These are phyloP conservation scores for Wiebesia pumilae DNA, from an alignment of 1,140 invertebrate species.

Conservation along the genomic window DNA sequence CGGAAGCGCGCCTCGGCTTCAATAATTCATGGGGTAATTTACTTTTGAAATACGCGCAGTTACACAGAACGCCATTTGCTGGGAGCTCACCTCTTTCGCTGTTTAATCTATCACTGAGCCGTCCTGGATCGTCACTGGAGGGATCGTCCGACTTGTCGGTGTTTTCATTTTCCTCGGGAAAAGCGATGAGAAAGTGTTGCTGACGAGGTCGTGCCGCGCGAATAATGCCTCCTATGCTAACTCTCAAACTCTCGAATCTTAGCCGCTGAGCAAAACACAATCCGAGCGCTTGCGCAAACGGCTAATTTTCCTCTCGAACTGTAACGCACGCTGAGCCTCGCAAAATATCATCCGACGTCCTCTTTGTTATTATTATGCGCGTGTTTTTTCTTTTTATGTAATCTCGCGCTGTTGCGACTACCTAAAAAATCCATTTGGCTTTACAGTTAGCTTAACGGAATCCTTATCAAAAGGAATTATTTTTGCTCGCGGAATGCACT, in stretches of 20 bases:
- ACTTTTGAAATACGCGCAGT: slow-evolving; percentile 32
- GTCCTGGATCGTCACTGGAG: not conserved
- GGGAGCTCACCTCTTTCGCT: not conserved
- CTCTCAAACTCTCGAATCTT: not conserved
- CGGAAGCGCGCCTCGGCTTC: slow-evolving; percentile 18
- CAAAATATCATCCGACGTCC: slow-evolving; percentile 33
- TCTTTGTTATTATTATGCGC: slow-evolving; percentile 44
- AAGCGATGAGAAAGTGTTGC: not conserved
- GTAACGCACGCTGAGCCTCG: not conserved
- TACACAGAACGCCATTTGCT: slow-evolving; percentile 4
- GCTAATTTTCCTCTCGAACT: not conserved
- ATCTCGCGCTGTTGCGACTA: slow-evolving; percentile 37
- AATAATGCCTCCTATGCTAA: too few relatives aligned
- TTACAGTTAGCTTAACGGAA: slow-evolving; percentile 52
- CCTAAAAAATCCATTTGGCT: slow-evolving; percentile 49
- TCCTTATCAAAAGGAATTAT: slow-evolving; percentile 45
- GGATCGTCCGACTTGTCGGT: not conserved
- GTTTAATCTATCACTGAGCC: slow-evolving; percentile 16
- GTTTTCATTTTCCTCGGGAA: not conserved
- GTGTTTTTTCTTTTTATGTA: slow-evolving; percentile 15
- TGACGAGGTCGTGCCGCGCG: not conserved
- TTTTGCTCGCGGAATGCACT: slow-evolving; percentile 36
- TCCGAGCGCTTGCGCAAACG: slow-evolving; percentile 10
- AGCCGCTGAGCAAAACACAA: not conserved
- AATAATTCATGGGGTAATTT: slow-evolving; percentile 43